Evolutionary conservation across 2,888 invertebrate genomes (phyloP).

Genomic region (Hemithea aestivaria): DNA sequence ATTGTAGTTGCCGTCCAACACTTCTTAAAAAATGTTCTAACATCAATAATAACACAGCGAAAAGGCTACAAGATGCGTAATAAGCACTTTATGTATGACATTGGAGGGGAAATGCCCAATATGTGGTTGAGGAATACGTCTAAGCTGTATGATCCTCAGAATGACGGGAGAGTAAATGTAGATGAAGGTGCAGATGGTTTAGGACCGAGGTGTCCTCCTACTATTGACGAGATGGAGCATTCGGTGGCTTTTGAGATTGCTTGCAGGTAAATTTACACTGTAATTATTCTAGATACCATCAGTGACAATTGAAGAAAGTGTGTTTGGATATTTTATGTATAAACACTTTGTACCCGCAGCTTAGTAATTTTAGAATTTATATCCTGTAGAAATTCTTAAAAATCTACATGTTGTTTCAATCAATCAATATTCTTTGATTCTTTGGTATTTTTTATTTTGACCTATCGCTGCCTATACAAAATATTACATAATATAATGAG

Average conservation of each 20-base stretch:
- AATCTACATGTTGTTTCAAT: too few species aligned
- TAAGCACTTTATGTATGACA: conserved; percentile 86
- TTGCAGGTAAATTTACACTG: conserved; percentile 64
- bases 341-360: too few species aligned
- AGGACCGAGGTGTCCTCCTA: conserved; percentile 83
- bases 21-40: conserved; percentile 90
- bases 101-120: conserved; percentile 88
- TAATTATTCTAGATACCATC: too few species aligned
- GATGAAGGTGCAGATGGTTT: conserved; percentile 81
- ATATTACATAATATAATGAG: too few species aligned
- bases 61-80: conserved; percentile 89
- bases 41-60: conserved; percentile 87
- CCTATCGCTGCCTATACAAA: too few species aligned
- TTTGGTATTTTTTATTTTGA: too few species aligned
- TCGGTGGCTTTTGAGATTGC: conserved; percentile 86
- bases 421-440: too few species aligned
- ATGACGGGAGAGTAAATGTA: conserved; percentile 76
- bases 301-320: too few species aligned
- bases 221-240: conserved; percentile 87
- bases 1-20: conserved; percentile 88
- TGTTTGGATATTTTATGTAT: background rate
- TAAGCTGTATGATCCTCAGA: conserved; percentile 81
- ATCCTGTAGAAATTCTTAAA: too few species aligned
- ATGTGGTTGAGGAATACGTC: conserved; percentile 88
- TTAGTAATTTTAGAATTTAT: too few species aligned